phyloP scores from a whole-genome alignment of 2,113 vertebrate genomes.

The Rhynchomys soricoides region DNA sequence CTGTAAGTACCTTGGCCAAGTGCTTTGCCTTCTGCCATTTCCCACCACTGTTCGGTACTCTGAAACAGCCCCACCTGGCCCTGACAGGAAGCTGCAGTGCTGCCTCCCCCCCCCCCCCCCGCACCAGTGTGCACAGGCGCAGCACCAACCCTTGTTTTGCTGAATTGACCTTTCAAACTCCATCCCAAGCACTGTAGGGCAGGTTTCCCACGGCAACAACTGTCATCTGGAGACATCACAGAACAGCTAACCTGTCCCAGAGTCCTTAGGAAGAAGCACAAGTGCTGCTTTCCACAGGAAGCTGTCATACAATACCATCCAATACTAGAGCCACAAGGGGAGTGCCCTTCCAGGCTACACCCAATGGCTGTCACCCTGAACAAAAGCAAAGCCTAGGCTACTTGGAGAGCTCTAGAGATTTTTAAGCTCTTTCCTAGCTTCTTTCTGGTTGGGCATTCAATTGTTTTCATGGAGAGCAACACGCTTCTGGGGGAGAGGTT shows the following conservation, averaged over 20 bases:
- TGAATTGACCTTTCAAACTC: neutral
- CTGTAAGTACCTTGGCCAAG: neutral
- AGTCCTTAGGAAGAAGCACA: neutral
- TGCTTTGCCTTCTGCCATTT: neutral
- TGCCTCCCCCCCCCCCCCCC: too few relatives aligned
- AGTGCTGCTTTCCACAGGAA: neutral
- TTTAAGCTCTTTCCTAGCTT: neutral
- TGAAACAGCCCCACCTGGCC: neutral
- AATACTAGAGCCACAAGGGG: neutral
- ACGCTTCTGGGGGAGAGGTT: neutral
- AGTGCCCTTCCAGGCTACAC: neutral
- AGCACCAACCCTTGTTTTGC: neutral
- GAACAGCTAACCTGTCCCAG: neutral
- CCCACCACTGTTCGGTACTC: neutral
- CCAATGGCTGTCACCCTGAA: neutral
- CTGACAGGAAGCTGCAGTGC: neutral
- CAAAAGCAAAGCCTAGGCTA: neutral
- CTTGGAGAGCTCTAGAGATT: neutral
- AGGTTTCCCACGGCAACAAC: neutral
- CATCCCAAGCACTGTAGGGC: neutral
- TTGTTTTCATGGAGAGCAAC: neutral
- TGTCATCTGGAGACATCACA: neutral
- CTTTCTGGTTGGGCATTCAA: neutral
- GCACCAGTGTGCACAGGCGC: accelerated
- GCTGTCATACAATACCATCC: accelerated